Conservation (phyloP, 2,888 invertebrate genomes). For the Xestia xanthographa region DNA sequence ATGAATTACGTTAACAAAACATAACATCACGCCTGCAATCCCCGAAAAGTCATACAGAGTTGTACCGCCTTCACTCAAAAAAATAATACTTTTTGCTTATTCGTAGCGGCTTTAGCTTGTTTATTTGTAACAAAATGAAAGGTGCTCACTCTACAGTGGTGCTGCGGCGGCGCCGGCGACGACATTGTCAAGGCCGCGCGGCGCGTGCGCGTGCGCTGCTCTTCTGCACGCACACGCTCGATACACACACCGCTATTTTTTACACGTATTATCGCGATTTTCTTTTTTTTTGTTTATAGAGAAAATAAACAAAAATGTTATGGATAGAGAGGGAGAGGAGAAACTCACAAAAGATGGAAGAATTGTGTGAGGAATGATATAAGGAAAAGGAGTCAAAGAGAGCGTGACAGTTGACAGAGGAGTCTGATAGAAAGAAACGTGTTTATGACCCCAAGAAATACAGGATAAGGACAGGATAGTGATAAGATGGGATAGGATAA, state of each 20-base stretch:
- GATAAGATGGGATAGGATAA: too few species aligned
- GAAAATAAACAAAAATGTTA: neutral
- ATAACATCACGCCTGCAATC: neutral
- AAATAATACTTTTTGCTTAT: neutral
- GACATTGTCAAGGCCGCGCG: constrained; percentile 88
- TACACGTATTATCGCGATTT: neutral
- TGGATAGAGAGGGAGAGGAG: neutral
- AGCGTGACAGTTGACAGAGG: neutral
- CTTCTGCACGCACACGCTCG: constrained; percentile 61
- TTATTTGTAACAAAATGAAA: constrained; percentile 61
- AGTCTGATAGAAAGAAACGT: neutral
- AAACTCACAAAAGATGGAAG: neutral
- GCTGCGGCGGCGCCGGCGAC: constrained; percentile 63
- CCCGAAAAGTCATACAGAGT: neutral
- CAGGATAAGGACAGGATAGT: neutral
- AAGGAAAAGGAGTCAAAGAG: neutral
- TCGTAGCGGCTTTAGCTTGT: neutral
- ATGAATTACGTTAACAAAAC: neutral
- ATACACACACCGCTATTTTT: constrained; percentile 75
- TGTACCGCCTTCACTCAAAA: too few species aligned
- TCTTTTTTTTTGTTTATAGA: neutral
- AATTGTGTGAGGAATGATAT: neutral
- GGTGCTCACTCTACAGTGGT: constrained; percentile 39
- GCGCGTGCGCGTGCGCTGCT: constrained; percentile 62
- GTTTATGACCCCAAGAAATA: neutral